Evolutionary conservation across 2,888 invertebrate species (phyloP).

Genomic region (Erebia aethiops): DNA sequence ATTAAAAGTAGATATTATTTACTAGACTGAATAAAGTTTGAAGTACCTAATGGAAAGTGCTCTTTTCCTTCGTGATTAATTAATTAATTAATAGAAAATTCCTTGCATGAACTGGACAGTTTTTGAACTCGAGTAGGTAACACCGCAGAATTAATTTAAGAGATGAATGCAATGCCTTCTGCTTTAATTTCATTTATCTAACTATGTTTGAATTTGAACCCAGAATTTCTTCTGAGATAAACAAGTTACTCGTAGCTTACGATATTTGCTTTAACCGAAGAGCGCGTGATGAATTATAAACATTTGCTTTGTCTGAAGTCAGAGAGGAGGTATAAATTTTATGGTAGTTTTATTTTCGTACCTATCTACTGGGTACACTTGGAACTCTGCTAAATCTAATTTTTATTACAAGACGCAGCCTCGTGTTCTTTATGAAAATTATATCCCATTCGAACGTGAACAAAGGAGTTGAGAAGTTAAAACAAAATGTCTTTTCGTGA

Average conservation of each 20-base stretch:
- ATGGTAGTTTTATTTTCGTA: conserved; percentile 7
- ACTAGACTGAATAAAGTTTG: conserved; percentile 29
- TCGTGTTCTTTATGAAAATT: conserved; percentile 79
- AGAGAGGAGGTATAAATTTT: background rate
- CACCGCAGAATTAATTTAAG: conserved; percentile 68
- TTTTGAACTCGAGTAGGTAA: conserved; percentile 70
- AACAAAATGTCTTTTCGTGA: conserved; percentile 80
- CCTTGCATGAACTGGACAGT: conserved; percentile 69
- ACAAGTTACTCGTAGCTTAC: background rate
- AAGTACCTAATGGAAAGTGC: conserved; percentile 45
- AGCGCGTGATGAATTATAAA: conserved; percentile 1
- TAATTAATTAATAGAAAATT: conserved; percentile 81
- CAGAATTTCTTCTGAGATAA: background rate
- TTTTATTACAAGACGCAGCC: conserved; percentile 67
- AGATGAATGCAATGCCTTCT: conserved; percentile 41
- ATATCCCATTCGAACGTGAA: conserved; percentile 76
- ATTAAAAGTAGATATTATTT: too few relatives aligned
- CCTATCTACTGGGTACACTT: conserved; percentile 46
- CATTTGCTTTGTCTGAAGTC: background rate
- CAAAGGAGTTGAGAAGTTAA: conserved; percentile 76
- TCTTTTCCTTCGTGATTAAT: conserved; percentile 78
- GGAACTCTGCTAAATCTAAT: conserved; percentile 68
- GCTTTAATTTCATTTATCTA: background rate
- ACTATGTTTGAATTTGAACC: background rate
- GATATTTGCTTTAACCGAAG: background rate